A percentile compares a stretch with the other conserved stretches of the same genome.
These are phyloP conservation scores for Hyperoplus immaculatus DNA, from an alignment of 2,797 vertebrate genomes.

Conservation along the genomic window DNA sequence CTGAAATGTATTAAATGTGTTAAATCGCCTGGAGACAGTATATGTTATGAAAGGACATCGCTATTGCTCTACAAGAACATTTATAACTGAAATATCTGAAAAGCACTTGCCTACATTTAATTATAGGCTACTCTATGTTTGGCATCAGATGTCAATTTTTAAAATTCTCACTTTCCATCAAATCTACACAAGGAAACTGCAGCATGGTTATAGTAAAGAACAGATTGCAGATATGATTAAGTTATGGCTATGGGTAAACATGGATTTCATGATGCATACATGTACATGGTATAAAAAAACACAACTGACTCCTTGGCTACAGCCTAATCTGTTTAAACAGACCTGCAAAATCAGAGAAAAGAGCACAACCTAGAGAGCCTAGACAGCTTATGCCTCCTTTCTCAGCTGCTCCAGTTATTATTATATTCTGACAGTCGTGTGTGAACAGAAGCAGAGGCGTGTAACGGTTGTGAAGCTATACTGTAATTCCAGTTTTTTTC, in stretches of 20 bases:
- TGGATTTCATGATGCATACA: no score
- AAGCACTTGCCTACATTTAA: not conserved
- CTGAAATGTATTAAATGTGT: not conserved
- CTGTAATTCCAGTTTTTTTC: conserved; percentile 51
- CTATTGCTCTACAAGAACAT: not conserved
- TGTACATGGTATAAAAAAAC: conserved; percentile 29
- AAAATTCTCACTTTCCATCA: not conserved
- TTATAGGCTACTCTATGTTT: not conserved
- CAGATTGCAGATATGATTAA: no score
- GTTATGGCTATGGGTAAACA: no score
- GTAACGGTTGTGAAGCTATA: conserved; percentile 10
- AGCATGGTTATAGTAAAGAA: not conserved
- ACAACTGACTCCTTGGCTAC: conserved; percentile 46
- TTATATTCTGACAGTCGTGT: conserved; percentile 27
- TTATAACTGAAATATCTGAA: not conserved
- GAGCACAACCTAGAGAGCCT: conserved; percentile 31
- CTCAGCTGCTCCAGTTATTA: conserved; percentile 31
- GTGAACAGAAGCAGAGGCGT: conserved; percentile 15
- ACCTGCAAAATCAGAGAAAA: conserved; percentile 41
- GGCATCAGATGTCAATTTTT: not conserved
- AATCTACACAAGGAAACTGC: not conserved
- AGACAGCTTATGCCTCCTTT: conserved; percentile 32
- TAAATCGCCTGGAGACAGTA: not conserved
- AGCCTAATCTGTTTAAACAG: conserved; percentile 54
- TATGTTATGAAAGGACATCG: not conserved